A percentile compares a stretch with the other conserved stretches of the same genome.
phyloP scores from a whole-genome alignment of 2,113 vertebrate genomes.

The Ceuthmochares aereus region DNA sequence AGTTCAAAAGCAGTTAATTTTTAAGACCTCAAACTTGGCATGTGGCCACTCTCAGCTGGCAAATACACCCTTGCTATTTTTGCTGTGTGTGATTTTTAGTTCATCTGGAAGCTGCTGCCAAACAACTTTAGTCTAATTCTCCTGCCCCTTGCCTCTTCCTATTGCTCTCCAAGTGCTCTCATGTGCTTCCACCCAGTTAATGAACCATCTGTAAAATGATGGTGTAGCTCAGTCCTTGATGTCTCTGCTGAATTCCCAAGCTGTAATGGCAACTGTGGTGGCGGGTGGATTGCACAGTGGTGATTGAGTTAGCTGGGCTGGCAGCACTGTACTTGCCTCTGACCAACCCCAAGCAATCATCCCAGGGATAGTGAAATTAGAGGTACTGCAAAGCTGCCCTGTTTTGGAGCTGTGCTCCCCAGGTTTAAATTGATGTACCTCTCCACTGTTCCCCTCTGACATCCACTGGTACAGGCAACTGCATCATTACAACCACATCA shows the following conservation, averaged over 20 bases:
- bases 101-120: conserved; percentile 62
- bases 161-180: conserved; percentile 63
- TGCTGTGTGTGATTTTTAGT: conserved; percentile 67
- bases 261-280: neutral
- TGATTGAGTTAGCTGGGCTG: neutral
- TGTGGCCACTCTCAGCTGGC: conserved; percentile 53
- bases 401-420: neutral
- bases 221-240: conserved; percentile 20
- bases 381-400: neutral
- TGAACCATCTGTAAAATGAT: conserved; percentile 62
- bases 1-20: conserved; percentile 74
- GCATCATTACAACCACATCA: neutral
- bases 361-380: neutral
- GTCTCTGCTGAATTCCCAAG: neutral
- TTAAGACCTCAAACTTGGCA: conserved; percentile 69
- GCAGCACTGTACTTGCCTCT: fast-evolving
- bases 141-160: conserved; percentile 64
- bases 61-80: conserved; percentile 63
- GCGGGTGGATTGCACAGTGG: neutral
- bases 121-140: conserved; percentile 63
- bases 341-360: fast-evolving
- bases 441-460: neutral
- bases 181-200: conserved; percentile 64
- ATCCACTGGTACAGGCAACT: neutral
- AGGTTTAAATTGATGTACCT: neutral